Evolutionary conservation across 1,140 invertebrate species (phyloP), one percentile per base, ranked within the genome.

Genomic region (Drosophila suzukii): DNA sequence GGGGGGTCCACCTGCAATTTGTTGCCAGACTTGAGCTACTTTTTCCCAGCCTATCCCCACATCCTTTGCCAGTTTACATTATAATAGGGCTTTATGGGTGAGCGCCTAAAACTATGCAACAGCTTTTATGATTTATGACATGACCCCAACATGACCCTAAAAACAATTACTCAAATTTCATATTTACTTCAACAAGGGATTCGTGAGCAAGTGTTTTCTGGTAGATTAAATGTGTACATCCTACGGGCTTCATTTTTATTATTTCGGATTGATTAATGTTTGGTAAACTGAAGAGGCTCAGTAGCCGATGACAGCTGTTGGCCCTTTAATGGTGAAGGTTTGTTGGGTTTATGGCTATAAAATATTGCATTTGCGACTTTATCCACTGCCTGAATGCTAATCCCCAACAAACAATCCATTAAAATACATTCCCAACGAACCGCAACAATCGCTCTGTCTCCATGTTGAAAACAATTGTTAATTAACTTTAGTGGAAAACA

Each of bases 111-210:
- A 89, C 85, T 89, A 89, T 90, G 77, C 51, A 89, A 32, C 80
- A 49, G 65, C 65, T 32, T 17, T 27, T 20, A 78, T 89, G 85
- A 89, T 89, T 89, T 89, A 89, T 89, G 85, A 84, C 78, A 27
- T 70, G 82, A 65, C 39, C 62, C 72, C 27, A 51, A 71, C 68
- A 89, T 68, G 72, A 89, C 80, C 84, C 80, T 57, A 53, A 83
- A 78, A 78, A 84, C 85, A 89, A 89, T 89, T 89, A 89, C 84
- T 90, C 81, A 89, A 89, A 89, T 89, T 89, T 89, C 81, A 84
- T 83, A 81, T 89, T 86, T 71, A 58, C 51, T 80, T 61, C 32
- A 30, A 51, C n/a, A 36, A 78, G 70, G 55, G 47, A 59, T 41
- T 51, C 15, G 44, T 27, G 8, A 17, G 43, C 57, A 63, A 71